These are phyloP conservation scores for Hirtodrosophila cameraria DNA, from an alignment of 2,888 invertebrate genomes.

Conservation along the genomic window DNA sequence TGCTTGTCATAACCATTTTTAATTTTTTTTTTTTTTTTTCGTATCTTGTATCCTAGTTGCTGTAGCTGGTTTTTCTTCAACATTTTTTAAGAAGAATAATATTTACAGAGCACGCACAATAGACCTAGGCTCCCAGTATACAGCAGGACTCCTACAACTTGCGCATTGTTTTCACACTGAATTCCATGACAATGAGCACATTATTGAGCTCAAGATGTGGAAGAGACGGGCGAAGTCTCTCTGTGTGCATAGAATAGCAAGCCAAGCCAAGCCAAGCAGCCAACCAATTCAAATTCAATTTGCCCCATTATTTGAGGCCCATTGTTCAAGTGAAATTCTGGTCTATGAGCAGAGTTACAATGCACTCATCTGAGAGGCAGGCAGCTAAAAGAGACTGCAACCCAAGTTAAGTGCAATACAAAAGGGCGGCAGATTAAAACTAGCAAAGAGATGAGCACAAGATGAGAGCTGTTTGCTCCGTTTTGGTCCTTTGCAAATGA, in stretches of 20 bases:
- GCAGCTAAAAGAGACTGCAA: conserved; percentile 59
- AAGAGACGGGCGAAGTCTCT: conserved; percentile 20
- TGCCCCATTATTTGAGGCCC: conserved; percentile 80
- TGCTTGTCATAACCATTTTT: conserved; percentile 73
- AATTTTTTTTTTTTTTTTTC: conserved; percentile 59
- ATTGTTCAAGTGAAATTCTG: conserved; percentile 73
- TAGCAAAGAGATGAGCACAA: conserved; percentile 68
- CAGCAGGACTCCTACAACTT: conserved; percentile 45
- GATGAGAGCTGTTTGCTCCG: conserved; percentile 25
- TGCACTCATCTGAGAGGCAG: conserved; percentile 41
- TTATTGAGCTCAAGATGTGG: conserved; percentile 61
- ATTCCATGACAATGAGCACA: conserved; percentile 72
- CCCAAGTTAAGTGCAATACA: conserved; percentile 76
- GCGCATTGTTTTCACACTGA: conserved; percentile 74
- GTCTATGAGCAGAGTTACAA: conserved; percentile 53
- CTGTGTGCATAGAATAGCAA: conserved; percentile 47
- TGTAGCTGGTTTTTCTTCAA: too few relatives aligned
- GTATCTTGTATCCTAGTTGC: conserved; percentile 47
- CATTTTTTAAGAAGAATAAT: conserved; percentile 76
- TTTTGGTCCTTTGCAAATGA: conserved; percentile 31
- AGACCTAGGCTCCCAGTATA: conserved; percentile 46
- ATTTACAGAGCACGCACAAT: conserved; percentile 77
- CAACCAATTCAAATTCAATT: conserved; percentile 83
- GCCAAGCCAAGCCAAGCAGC: conserved; percentile 40
- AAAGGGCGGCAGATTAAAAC: conserved; percentile 74